Evolutionary conservation across 2,113 vertebrate genomes (phyloP).

Genomic region (Dryoscopus gambensis): DNA sequence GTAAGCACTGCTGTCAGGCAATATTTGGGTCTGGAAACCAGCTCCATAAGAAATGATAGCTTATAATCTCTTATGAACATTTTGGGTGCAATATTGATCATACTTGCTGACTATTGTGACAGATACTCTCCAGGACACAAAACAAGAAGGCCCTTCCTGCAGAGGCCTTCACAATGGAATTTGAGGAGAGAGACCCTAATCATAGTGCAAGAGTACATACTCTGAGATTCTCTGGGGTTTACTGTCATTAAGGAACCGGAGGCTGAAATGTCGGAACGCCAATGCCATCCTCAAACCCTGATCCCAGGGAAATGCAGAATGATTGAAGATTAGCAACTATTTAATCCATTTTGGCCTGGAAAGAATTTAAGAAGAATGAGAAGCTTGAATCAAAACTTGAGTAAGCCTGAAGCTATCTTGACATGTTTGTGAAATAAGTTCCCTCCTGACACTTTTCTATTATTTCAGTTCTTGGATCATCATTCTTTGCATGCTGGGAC

Average conservation of each 20-base stretch:
- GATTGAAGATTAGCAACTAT: slow-evolving; percentile 53
- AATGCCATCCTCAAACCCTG: not conserved
- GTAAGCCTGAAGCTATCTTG: slow-evolving; percentile 47
- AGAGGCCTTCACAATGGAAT: not conserved
- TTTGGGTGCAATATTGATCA: not conserved
- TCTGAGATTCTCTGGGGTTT: not conserved
- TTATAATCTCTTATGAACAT: not conserved
- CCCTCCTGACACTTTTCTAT: slow-evolving; percentile 35
- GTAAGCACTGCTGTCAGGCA: not conserved
- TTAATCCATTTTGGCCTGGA: slow-evolving; percentile 56
- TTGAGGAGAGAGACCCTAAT: not conserved
- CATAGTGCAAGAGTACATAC: not conserved
- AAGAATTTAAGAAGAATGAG: slow-evolving; percentile 59
- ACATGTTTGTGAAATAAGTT: slow-evolving; percentile 48
- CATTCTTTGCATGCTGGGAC: slow-evolving; percentile 60
- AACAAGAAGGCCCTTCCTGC: not conserved
- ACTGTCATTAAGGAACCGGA: not conserved
- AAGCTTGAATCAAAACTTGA: slow-evolving; percentile 29
- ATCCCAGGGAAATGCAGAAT: slow-evolving; percentile 21
- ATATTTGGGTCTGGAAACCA: not conserved
- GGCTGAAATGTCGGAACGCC: not conserved
- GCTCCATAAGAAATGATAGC: not conserved
- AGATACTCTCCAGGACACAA: not conserved
- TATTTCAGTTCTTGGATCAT: slow-evolving; percentile 56
- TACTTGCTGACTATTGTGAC: not conserved